Percentiles rank a stretch among this genome's conserved stretches.
Conservation (phyloP, 2,797 vertebrate genomes). For the Pampus argenteus region DNA sequence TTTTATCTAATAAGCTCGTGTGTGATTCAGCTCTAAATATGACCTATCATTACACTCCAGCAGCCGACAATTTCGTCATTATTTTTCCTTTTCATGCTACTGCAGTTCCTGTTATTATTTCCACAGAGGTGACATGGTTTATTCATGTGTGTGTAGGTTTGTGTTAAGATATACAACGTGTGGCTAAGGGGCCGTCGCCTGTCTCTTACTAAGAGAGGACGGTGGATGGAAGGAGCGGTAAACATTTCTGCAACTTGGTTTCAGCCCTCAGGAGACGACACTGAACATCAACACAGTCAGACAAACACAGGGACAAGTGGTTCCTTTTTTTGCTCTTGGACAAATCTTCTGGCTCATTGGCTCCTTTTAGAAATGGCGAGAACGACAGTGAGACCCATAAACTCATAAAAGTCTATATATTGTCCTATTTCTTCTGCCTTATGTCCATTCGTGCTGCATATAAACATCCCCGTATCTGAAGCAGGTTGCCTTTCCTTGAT, state of each 20-base stretch:
- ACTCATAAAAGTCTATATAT: conserved; percentile 53
- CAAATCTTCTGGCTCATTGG: conserved; percentile 67
- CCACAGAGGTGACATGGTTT: conserved; percentile 13
- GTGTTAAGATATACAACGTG: too few species aligned
- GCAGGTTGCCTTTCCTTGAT: not conserved
- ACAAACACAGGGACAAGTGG: conserved; percentile 40
- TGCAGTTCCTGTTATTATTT: conserved; percentile 30
- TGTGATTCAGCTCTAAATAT: conserved; percentile 11
- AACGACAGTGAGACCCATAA: conserved; percentile 39
- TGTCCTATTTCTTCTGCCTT: conserved; percentile 16
- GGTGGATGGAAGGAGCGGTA: conserved; percentile 11
- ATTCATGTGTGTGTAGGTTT: conserved; percentile 30
- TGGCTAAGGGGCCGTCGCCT: conserved; percentile 46
- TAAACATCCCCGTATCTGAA: not conserved
- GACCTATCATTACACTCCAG: conserved; percentile 1
- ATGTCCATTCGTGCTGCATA: conserved; percentile 16
- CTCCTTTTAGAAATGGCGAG: conserved; percentile 47
- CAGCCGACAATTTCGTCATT: conserved; percentile 44
- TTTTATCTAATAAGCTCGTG: not conserved
- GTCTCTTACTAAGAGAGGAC: conserved; percentile 11
- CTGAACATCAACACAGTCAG: conserved; percentile 26
- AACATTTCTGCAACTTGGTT: conserved; percentile 34
- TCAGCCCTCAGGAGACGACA: conserved; percentile 25
- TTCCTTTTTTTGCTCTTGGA: conserved; percentile 52
- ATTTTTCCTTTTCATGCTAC: conserved; percentile 31